phyloP scores from a whole-genome alignment of 2,113 vertebrate genomes.

The Chauna torquata region DNA sequence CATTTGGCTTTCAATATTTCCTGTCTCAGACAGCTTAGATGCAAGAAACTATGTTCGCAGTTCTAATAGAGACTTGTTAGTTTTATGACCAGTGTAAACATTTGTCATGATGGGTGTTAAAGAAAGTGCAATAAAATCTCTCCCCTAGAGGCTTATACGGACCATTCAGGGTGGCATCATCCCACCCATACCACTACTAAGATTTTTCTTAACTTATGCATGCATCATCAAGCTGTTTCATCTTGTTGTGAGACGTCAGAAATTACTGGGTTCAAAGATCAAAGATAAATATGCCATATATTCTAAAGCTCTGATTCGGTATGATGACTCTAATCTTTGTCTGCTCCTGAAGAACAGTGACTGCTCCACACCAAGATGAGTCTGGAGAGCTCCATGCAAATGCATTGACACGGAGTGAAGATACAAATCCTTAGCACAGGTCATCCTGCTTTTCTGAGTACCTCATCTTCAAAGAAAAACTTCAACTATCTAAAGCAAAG shows the following conservation, averaged over 20 bases:
- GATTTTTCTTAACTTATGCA: background rate
- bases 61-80: background rate
- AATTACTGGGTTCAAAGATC: background rate
- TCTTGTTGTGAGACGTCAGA: background rate
- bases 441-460: background rate
- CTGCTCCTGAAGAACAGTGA: background rate
- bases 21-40: background rate
- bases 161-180: background rate
- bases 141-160: background rate
- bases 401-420: background rate
- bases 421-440: background rate
- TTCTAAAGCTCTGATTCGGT: background rate
- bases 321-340: background rate
- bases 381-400: background rate
- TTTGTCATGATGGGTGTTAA: background rate
- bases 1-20: background rate
- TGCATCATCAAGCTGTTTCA: background rate
- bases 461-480: background rate
- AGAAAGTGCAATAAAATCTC: constrained; percentile 30
- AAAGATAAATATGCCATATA: background rate
- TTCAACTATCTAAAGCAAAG: background rate
- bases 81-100: constrained; percentile 2
- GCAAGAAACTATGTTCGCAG: background rate
- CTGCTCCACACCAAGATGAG: background rate
- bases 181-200: background rate